Evolutionary conservation across 2,888 invertebrate genomes (phyloP).

Genomic region (Cancer borealis): DNA sequence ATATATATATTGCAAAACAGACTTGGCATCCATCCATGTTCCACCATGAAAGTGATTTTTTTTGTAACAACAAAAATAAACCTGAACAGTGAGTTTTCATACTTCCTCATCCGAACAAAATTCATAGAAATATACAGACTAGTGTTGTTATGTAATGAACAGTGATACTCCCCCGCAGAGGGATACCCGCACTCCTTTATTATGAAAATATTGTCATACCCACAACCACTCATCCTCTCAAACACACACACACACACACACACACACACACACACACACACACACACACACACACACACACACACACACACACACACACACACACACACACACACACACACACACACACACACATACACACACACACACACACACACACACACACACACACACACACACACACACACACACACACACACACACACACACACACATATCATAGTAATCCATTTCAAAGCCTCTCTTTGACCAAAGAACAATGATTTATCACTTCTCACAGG

Average conservation of each 20-base stretch:
- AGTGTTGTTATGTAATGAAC: background rate
- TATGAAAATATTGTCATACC: background rate
- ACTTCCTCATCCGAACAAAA: background rate
- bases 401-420: too few relatives aligned
- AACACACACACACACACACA: background rate
- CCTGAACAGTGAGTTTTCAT: background rate
- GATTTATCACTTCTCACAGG: too few relatives aligned
- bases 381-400: too few relatives aligned
- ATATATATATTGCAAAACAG: too few relatives aligned
- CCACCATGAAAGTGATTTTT: background rate
- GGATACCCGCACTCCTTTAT: slow-evolving; percentile 4
- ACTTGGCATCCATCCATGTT: background rate
- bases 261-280: background rate
- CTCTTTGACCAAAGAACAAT: too few relatives aligned
- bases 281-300: background rate
- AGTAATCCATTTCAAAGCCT: too few relatives aligned
- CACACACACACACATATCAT: too few relatives aligned
- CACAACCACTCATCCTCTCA: background rate
- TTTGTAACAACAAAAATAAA: background rate
- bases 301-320: too few relatives aligned
- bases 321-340: too few relatives aligned
- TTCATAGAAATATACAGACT: background rate
- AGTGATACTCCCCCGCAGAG: background rate
- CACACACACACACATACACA: too few relatives aligned
- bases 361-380: too few relatives aligned